Percentiles rank a stretch among this genome's conserved stretches.
Evolutionary conservation across 2,113 vertebrate species (phyloP).

Genomic region (Zosterops japonicus): DNA sequence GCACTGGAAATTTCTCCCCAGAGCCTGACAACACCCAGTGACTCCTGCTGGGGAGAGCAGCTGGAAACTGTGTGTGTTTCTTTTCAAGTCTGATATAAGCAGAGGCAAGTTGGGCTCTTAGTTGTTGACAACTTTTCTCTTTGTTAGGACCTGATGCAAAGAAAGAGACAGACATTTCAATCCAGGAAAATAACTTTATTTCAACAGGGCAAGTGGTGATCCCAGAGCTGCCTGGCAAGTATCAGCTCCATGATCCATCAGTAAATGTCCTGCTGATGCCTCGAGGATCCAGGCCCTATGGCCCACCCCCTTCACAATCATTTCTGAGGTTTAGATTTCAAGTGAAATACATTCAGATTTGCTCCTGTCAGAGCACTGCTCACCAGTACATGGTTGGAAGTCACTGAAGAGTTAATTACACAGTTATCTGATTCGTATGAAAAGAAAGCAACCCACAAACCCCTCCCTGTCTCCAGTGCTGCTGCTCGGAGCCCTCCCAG

Average conservation of each 20-base stretch:
- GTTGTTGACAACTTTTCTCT: background rate
- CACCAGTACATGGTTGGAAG: background rate
- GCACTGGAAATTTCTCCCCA: background rate
- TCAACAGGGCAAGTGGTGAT: background rate
- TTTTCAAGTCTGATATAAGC: background rate
- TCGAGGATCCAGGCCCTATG: background rate
- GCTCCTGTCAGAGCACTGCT: background rate
- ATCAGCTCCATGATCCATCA: background rate
- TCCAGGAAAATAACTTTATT: slow-evolving; percentile 32
- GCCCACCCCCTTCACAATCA: background rate
- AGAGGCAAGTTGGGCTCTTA: background rate
- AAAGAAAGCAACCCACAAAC: background rate
- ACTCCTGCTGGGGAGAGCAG: background rate
- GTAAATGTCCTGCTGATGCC: background rate
- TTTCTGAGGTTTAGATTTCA: background rate
- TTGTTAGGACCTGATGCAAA: background rate
- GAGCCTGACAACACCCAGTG: background rate
- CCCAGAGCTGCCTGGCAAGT: background rate
- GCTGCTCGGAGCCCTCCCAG: background rate
- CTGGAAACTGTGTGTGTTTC: rapidly evolving
- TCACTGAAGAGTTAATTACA: background rate
- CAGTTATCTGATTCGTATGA: background rate
- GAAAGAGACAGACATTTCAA: background rate
- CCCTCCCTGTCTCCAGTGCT: background rate
- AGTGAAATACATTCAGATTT: background rate